Evolutionary conservation across 1,140 invertebrate genomes (phyloP), one percentile per base, ranked within the genome.

Genomic region (Ephestia elutella): DNA sequence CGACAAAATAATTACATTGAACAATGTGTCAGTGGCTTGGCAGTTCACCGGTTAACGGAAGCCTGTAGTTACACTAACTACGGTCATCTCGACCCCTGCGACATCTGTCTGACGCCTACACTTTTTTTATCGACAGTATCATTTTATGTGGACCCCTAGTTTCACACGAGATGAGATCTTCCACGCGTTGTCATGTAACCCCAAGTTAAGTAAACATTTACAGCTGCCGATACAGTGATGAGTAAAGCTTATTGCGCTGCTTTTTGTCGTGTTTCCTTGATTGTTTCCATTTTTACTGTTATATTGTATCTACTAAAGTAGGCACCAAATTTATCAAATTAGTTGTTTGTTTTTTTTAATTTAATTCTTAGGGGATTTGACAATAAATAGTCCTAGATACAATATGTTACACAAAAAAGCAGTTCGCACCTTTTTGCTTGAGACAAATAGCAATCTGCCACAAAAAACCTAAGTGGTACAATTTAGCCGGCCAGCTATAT

Each of bases 11-110:
- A 44, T 44, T 44, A 44, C 38, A 44, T 10, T 44, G 3, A 44
- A 44, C 65, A 70, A 73, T 75, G 73, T 72, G 70, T 44, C 38
- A 44, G 13, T 44, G 38, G 13, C 38, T 5, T 15, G n/a, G n/a
- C 38, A 44, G 38, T 17, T 44, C 30, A 44, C 38, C 10, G 50
- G 19, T 74, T 65, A 65, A 59, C 82, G 82, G 84, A 87, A 83
- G 79, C 77, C 57, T 63, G 70, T 76, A 81, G 79, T 87, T 85
- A 82, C 81, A 80, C 67, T 73, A 72, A 77, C 73, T 76, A 68
- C 73, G 75, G 78, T 82, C 80, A 83, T 77, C 68, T 70, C 71
- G 75, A 71, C 70, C 75, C 70, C 67, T 60, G 60, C 54, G 58
- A 59, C 72, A 71, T 66, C 70, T 73, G 68, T 73, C 70, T 66